phyloP scores from a whole-genome alignment of 1,140 invertebrate genomes.

The Drosophila kepulauana region DNA sequence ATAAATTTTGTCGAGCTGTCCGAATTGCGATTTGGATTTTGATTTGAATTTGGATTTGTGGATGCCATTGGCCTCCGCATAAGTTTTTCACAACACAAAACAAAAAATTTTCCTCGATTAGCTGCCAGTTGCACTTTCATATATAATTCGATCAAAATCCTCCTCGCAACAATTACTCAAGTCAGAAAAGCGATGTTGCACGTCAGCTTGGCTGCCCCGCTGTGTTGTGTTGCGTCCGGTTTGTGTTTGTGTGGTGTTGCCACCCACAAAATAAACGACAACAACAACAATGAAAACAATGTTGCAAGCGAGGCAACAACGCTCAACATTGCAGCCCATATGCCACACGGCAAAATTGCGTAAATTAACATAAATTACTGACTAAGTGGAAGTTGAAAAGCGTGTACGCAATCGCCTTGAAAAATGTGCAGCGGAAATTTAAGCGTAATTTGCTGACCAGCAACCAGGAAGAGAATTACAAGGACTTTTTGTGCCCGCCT shows the following conservation, averaged over 20 bases:
- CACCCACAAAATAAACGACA: conserved; percentile 18
- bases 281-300: conserved; percentile 5
- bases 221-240: too few species aligned
- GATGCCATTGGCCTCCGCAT: conserved; percentile 58
- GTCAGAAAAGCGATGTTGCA: conserved; percentile 2
- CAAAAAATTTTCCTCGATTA: conserved; percentile 37
- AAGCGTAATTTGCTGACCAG: conserved; percentile 74
- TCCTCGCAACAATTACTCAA: conserved; percentile 15
- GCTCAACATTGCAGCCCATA: conserved; percentile 19
- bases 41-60: not conserved
- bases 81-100: conserved; percentile 35
- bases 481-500: conserved; percentile 11
- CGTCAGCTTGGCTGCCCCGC: conserved; percentile 5
- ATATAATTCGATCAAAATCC: conserved; percentile 20
- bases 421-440: conserved; percentile 81
- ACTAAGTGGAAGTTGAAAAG: conserved; percentile 72
- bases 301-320: conserved; percentile 20
- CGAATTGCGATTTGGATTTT: conserved; percentile 28
- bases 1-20: conserved; percentile 67
- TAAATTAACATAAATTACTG: conserved; percentile 80
- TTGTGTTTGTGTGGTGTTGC: conserved; percentile 14
- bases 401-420: conserved; percentile 81
- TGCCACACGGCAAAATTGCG: conserved; percentile 64
- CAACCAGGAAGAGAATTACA: conserved; percentile 47
- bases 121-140: conserved; percentile 47